Percentiles rank a stretch among this genome's conserved stretches.
phyloP scores from a whole-genome alignment of 2,113 vertebrate genomes.

The Otocyon megalotis region DNA sequence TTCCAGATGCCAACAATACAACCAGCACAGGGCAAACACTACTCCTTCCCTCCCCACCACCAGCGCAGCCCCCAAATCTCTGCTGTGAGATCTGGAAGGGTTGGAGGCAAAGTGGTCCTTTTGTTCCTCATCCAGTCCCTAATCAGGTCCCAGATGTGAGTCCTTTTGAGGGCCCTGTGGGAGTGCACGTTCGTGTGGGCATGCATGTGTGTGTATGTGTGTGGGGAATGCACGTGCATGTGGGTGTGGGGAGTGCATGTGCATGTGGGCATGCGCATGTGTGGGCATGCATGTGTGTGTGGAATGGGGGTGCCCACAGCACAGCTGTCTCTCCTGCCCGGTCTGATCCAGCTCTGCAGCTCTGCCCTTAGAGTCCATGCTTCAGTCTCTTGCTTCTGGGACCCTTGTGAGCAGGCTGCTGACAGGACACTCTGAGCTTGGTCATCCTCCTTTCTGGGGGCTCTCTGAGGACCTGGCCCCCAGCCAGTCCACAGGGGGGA shows the following conservation, averaged over 20 bases:
- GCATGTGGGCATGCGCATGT: neutral
- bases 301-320: rapidly evolving
- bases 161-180: neutral
- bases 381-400: neutral
- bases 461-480: neutral
- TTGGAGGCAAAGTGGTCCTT: neutral
- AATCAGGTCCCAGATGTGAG: no score
- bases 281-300: neutral
- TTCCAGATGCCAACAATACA: neutral
- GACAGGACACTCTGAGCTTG: neutral
- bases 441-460: neutral
- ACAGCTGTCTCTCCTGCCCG: rapidly evolving
- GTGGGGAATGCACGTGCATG: neutral
- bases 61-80: rapidly evolving
- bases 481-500: neutral
- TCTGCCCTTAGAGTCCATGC: neutral
- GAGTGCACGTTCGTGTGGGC: rapidly evolving
- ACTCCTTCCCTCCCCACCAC: neutral
- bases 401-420: neutral
- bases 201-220: neutral
- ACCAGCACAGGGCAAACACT: no score
- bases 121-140: neutral
- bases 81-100: neutral
- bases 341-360: no score
- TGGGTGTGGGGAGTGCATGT: rapidly evolving